Evolutionary conservation across 2,888 invertebrate genomes (phyloP), one percentile per base, ranked within the genome.

Genomic region (Epistrophe eligans): DNA sequence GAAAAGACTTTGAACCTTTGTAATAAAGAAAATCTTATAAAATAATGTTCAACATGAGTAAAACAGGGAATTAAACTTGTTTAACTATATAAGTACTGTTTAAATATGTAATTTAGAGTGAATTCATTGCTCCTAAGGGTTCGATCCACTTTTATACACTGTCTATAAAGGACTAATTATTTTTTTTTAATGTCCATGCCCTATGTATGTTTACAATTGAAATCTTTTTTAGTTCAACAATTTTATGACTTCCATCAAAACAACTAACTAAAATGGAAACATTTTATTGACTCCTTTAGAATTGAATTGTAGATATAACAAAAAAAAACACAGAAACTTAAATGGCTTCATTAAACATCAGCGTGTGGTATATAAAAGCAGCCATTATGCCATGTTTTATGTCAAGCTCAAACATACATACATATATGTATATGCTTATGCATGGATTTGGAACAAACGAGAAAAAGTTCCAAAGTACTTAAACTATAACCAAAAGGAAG

Each of bases 41-140:
- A 66, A 48, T 67, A 66, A 48, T 67, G 50, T 50, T 38, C 4
- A 66, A 66, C 66, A 66, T 17, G 32, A 66, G 2, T 66, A 7
- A 11, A 50, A 50, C 48, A 67, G 50, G 17, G 6, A 50, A 52
- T 67, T 67, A 67, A 67, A 67, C 17, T 35, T 13, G 66, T 11
- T 48, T 60, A 19, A n/a, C 32, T 58, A 17, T 43, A 19, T 2
- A 6, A 0, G 32, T 35, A 35, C 43, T 38, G 38, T 38, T 60
- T 62, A 40, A 62, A 24, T 62, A 43, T 8, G 9, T 35, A 0
- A 35, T 35, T 64, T 45, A 43, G 8, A 70, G 72, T 43, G 57
- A 77, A 70, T 71, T 40, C 62, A 73, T 55, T 58, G 38, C 48
- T 66, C 62, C n/a, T 73, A 74, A 70, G 70, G 74, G 60, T 79